phyloP scores from a whole-genome alignment of 2,888 invertebrate species.

The Oscheius sp. region DNA sequence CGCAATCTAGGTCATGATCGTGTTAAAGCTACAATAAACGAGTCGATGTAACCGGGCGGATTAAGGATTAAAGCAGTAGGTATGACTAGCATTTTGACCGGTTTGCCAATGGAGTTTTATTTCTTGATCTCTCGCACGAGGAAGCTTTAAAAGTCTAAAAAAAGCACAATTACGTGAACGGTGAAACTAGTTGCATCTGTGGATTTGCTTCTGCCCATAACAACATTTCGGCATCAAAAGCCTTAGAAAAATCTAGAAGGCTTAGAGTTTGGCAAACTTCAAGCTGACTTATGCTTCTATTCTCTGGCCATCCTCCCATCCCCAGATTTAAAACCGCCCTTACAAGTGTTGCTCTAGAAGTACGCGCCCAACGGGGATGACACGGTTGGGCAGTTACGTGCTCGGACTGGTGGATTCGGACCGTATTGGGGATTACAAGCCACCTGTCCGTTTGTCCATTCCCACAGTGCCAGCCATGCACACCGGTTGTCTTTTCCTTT shows the following conservation, averaged over 20 bases:
- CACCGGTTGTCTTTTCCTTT: slow-evolving; percentile 22
- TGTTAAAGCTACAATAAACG: slow-evolving; percentile 25
- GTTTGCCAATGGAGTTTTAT: not conserved
- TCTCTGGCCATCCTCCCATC: not conserved
- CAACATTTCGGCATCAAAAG: too few species aligned
- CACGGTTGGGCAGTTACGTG: slow-evolving; percentile 17
- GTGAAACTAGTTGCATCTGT: too few species aligned
- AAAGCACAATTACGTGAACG: too few species aligned
- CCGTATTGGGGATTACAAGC: slow-evolving; percentile 27
- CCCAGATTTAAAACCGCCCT: slow-evolving; percentile 1
- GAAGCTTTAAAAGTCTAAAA: too few species aligned
- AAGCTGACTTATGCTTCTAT: not conserved
- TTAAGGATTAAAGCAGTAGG: slow-evolving; percentile 13
- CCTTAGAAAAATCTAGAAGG: too few species aligned
- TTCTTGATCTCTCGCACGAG: too few species aligned
- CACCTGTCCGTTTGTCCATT: slow-evolving; percentile 23
- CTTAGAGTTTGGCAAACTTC: not conserved
- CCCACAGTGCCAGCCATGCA: slow-evolving; percentile 20
- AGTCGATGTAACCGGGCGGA: slow-evolving; percentile 5
- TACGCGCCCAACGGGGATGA: slow-evolving; percentile 20
- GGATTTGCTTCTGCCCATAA: too few species aligned
- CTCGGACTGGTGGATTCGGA: slow-evolving; percentile 27
- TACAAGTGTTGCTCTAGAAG: slow-evolving; percentile 11
- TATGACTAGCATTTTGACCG: slow-evolving; percentile 7
- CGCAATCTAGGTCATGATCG: slow-evolving; percentile 23